Evolutionary conservation across 2,113 vertebrate species (phyloP).

Genomic region (Malurus cyaneus): DNA sequence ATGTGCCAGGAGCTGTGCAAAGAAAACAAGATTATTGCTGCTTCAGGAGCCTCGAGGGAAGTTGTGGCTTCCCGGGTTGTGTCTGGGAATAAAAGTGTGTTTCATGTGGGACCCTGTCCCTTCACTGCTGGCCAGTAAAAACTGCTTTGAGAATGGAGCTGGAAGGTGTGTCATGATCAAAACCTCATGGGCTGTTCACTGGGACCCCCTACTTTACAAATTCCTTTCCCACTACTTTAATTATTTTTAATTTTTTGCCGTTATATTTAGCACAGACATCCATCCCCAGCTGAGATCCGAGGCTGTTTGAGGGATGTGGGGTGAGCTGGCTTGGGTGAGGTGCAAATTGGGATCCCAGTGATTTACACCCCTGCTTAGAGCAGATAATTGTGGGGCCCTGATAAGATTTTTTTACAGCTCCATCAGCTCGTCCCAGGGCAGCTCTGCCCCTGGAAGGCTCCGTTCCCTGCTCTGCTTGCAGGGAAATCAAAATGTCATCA

Average conservation of each 20-base stretch:
- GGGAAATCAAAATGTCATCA: neutral
- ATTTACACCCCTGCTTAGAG: constrained; percentile 76
- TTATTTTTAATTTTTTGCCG: neutral
- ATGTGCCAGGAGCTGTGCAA: neutral
- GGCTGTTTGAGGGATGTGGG: constrained; percentile 80
- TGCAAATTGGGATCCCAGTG: constrained; percentile 80
- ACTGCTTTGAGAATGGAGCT: neutral
- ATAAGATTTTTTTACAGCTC: constrained; percentile 69
- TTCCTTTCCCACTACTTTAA: neutral
- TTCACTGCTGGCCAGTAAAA: neutral
- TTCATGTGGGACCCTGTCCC: neutral
- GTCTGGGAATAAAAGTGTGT: neutral
- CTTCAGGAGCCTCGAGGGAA: constrained; percentile 1
- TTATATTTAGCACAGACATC: neutral
- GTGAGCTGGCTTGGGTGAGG: constrained; percentile 83
- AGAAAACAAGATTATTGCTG: neutral
- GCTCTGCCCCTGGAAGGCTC: neutral
- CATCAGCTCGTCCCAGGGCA: constrained; percentile 7
- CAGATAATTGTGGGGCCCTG: constrained; percentile 61
- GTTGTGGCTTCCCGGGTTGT: neutral
- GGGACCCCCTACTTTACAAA: neutral
- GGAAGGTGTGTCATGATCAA: neutral
- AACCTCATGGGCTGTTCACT: neutral
- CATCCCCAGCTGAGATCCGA: constrained; percentile 72
- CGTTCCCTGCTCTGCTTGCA: neutral